These are phyloP conservation scores for Scolopax bukidnonensis DNA, from an alignment of 2,797 vertebrate genomes.

Conservation along the genomic window DNA sequence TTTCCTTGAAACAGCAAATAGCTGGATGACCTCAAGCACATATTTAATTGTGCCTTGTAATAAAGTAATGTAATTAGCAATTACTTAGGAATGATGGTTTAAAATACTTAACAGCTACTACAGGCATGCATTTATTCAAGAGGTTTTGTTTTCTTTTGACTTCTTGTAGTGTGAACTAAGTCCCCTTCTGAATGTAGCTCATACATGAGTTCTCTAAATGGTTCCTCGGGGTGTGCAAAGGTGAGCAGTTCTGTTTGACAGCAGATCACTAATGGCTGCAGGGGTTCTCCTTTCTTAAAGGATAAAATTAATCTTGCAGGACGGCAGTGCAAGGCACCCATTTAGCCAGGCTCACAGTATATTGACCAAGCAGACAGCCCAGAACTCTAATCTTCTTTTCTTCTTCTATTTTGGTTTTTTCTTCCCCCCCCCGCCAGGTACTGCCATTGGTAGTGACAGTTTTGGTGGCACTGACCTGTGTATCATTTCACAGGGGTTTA, in stretches of 20 bases:
- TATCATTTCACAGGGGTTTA: neutral
- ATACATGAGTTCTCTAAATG: neutral
- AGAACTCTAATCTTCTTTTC: neutral
- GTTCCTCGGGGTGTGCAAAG: neutral
- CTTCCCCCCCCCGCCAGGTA: neutral
- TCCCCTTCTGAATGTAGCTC: neutral
- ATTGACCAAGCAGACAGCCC: neutral
- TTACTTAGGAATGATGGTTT: slow-evolving; percentile 16
- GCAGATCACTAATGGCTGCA: neutral
- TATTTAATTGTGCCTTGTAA: slow-evolving; percentile 50
- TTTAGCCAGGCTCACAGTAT: neutral
- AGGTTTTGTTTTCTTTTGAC: neutral
- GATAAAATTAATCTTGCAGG: neutral
- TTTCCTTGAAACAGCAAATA: slow-evolving; percentile 65
- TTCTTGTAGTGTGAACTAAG: neutral
- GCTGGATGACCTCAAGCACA: slow-evolving; percentile 36
- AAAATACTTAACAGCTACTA: slow-evolving; percentile 26
- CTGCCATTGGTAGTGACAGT: neutral
- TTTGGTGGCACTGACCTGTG: neutral
- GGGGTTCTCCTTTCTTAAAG: neutral
- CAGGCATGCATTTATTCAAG: neutral
- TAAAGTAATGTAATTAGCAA: slow-evolving; percentile 58
- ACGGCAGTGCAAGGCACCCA: neutral
- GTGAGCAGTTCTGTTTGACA: neutral
- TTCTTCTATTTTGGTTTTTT: too few relatives aligned